These are phyloP conservation scores for Sipha maydis DNA, from an alignment of 2,888 invertebrate genomes.

Conservation along the genomic window DNA sequence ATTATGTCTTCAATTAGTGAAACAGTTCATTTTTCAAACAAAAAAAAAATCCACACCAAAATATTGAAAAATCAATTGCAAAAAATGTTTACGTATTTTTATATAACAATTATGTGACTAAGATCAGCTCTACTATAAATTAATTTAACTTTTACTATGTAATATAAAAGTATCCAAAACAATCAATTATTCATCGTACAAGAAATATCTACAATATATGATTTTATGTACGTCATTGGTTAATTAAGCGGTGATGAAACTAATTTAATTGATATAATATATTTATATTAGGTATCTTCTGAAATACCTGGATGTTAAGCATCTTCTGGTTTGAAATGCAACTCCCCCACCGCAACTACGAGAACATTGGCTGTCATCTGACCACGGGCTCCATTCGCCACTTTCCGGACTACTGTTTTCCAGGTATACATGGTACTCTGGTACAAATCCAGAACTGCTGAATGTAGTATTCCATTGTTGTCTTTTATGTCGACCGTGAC, in stretches of 20 bases:
- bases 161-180: no score
- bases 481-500: constrained; percentile 52
- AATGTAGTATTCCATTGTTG: constrained; percentile 57
- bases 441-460: constrained; percentile 51
- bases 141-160: no score
- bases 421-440: constrained; percentile 46
- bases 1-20: neutral
- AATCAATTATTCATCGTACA: no score
- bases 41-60: neutral
- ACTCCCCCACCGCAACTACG: constrained; percentile 94
- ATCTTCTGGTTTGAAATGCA: constrained; percentile 83
- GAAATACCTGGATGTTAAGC: constrained; percentile 67
- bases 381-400: constrained; percentile 87
- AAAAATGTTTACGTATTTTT: no score
- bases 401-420: constrained; percentile 71
- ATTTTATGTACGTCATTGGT: no score
- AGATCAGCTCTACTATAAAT: no score
- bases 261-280: no score
- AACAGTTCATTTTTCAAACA: neutral
- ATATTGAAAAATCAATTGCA: no score
- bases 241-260: no score
- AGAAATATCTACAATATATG: no score
- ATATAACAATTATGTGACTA: no score
- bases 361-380: constrained; percentile 84
- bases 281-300: no score